These are phyloP conservation scores for Macrotrachela quadricornifera DNA, from an alignment of 1,140 invertebrate species.

Conservation along the genomic window DNA sequence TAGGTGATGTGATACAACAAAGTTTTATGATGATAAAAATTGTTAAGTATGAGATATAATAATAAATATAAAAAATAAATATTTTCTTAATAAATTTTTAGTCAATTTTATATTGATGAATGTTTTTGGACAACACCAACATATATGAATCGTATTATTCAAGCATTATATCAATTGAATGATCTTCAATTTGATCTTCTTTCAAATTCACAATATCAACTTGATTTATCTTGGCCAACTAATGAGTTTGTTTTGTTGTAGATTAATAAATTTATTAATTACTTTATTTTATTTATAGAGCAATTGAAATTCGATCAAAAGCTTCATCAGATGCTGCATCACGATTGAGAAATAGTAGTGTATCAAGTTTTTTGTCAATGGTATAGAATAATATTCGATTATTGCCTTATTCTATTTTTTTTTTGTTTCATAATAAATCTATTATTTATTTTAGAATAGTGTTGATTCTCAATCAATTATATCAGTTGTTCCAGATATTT, in stretches of 20 bases:
- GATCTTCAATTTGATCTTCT: conserved; percentile 33
- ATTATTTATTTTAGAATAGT: too few species aligned
- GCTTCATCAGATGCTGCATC: too few species aligned
- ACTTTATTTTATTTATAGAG: too few species aligned
- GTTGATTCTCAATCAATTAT: too few species aligned
- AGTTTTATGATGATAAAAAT: conserved; percentile 23
- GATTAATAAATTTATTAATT: too few species aligned
- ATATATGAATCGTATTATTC: conserved; percentile 16
- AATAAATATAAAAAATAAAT: neutral
- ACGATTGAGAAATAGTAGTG: too few species aligned
- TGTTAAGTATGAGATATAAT: conserved; percentile 19
- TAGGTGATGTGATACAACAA: conserved; percentile 31
- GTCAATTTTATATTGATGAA: conserved; percentile 20
- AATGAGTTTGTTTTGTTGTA: conserved; percentile 15
- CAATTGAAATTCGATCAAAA: too few species aligned
- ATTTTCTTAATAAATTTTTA: conserved; percentile 11
- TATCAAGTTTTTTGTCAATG: too few species aligned
- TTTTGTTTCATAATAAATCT: too few species aligned
- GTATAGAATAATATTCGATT: too few species aligned
- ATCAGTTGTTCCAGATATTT: too few species aligned
- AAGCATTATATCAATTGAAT: conserved; percentile 30
- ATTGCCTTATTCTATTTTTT: too few species aligned
- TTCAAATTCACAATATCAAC: conserved; percentile 26
- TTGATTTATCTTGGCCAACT: conserved; percentile 32
- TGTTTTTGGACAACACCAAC: conserved; percentile 21